Evolutionary conservation across 1,140 invertebrate genomes (phyloP).

Genomic region (Hestina assimilis): DNA sequence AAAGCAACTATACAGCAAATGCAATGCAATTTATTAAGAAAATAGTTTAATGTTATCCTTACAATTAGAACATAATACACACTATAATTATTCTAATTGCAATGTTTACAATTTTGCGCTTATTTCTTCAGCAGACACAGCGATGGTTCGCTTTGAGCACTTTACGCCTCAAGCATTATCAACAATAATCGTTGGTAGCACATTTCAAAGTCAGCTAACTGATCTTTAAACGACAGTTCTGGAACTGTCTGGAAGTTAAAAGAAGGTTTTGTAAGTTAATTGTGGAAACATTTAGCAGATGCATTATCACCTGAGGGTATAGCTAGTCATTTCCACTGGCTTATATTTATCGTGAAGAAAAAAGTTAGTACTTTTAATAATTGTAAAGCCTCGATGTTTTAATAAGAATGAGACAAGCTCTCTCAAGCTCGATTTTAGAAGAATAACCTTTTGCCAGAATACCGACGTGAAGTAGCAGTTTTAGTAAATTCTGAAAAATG

Average conservation of each 20-base stretch:
- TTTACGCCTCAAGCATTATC: slow-evolving; percentile 10
- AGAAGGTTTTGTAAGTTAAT: slow-evolving; percentile 5
- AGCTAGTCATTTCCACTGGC: too few species aligned
- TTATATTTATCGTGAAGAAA: too few species aligned
- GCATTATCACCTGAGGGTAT: background rate
- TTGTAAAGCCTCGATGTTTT: too few species aligned
- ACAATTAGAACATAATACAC: slow-evolving; percentile 7
- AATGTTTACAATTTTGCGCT: background rate
- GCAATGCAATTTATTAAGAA: background rate
- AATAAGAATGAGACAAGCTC: too few species aligned
- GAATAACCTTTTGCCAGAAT: too few species aligned
- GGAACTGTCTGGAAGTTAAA: slow-evolving; percentile 1
- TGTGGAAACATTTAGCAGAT: slow-evolving; percentile 7
- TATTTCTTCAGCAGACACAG: background rate
- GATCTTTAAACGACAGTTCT: slow-evolving; percentile 8
- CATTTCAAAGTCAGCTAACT: slow-evolving; percentile 22
- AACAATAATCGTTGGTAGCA: slow-evolving; percentile 21
- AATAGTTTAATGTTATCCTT: background rate
- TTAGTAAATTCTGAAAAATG: too few species aligned
- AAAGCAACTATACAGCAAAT: too few species aligned
- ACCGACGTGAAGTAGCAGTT: too few species aligned
- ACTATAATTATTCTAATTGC: slow-evolving; percentile 14
- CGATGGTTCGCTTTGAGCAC: slow-evolving; percentile 5
- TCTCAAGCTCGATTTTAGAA: too few species aligned
- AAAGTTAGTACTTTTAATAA: too few species aligned